Conservation (phyloP, 2,113 vertebrate species). For the Protobothrops flavoviridis region DNA sequence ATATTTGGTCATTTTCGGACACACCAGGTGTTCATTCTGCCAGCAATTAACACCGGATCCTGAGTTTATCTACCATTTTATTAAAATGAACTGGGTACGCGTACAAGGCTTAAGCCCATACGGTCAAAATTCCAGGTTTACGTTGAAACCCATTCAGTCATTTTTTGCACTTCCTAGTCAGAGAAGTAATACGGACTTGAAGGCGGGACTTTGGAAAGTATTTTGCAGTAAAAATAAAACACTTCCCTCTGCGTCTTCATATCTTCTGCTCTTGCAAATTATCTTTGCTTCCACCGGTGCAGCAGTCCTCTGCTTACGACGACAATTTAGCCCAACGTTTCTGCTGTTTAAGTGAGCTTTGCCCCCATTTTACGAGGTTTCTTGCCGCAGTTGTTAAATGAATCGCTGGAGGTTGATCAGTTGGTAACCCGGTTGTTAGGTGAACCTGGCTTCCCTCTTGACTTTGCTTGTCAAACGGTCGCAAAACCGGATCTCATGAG, state of each 20-base stretch:
- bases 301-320: rapidly evolving
- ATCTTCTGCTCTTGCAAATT: not conserved
- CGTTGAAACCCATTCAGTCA: not conserved
- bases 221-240: not conserved
- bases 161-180: not conserved
- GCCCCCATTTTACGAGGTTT: not conserved
- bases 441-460: too few relatives aligned
- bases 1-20: not conserved
- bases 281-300: not conserved
- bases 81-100: constrained; percentile 22
- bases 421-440: too few relatives aligned
- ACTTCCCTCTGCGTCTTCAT: not conserved
- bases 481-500: too few relatives aligned
- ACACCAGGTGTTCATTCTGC: not conserved
- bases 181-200: not conserved
- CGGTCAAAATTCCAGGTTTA: not conserved
- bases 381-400: not conserved
- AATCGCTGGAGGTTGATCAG: not conserved
- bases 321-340: not conserved
- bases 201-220: not conserved
- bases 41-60: constrained; percentile 27
- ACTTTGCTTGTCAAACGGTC: too few relatives aligned
- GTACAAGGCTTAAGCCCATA: constrained; percentile 14
- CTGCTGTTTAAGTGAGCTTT: not conserved
- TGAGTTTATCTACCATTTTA: constrained; percentile 2